Percentiles rank a stretch among this genome's conserved stretches.
phyloP scores from a whole-genome alignment of 92 coral and sea anemone species.

The Blastomussa wellsi region DNA sequence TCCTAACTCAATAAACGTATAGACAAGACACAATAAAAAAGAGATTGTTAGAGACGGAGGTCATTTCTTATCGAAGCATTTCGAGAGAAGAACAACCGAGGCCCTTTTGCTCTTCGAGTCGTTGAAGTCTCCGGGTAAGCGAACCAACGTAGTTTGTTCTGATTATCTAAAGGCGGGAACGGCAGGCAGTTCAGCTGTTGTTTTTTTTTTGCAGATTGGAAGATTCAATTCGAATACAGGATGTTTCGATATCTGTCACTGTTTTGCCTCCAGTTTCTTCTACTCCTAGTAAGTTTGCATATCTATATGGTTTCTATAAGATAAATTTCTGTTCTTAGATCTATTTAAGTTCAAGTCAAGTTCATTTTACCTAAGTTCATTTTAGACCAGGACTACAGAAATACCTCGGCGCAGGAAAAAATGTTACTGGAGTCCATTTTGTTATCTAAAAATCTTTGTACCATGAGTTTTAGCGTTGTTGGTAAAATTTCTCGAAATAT shows the following conservation, averaged over 20 bases:
- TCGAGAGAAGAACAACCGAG: neutral
- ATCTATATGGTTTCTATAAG: neutral
- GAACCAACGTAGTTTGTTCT: neutral
- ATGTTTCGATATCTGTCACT: constrained; percentile 7
- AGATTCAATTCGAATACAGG: neutral
- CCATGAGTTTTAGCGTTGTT: neutral
- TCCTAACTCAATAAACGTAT: neutral
- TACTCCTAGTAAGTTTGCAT: neutral
- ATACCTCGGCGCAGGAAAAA: too few relatives aligned
- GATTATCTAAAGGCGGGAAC: neutral
- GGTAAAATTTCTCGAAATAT: neutral
- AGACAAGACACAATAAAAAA: neutral
- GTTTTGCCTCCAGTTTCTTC: constrained; percentile 2
- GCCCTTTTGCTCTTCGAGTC: too few relatives aligned
- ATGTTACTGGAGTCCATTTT: too few relatives aligned
- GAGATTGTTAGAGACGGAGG: neutral
- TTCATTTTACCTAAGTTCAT: neutral
- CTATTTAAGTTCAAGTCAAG: neutral
- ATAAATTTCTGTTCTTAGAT: too few relatives aligned
- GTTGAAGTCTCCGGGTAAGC: neutral
- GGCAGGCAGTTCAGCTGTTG: neutral
- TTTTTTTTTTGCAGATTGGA: neutral
- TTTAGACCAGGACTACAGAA: neutral
- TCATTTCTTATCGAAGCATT: neutral
- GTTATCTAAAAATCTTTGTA: neutral